A percentile compares a stretch with the other conserved stretches of the same genome.
Evolutionary conservation across 2,888 invertebrate species (phyloP).

Genomic region (Tetranychus piercei): DNA sequence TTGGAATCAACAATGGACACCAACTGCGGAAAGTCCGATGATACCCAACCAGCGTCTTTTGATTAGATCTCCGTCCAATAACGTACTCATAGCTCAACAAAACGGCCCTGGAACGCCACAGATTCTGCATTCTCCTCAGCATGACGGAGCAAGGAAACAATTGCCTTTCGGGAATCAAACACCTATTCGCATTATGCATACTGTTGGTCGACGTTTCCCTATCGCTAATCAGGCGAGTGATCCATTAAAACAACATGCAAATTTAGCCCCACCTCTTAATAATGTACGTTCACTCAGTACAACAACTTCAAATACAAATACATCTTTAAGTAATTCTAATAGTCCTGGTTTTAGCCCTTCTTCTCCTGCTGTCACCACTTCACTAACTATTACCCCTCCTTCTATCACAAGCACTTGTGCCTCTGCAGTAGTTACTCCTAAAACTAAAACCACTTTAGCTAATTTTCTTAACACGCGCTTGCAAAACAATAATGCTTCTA

Average conservation of each 20-base stretch:
- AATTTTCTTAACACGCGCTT: constrained; percentile 74
- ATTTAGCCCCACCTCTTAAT: background rate
- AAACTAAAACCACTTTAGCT: constrained; percentile 83
- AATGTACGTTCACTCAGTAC: constrained; percentile 8
- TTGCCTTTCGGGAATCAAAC: background rate
- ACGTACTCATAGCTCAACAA: background rate
- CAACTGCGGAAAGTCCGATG: background rate
- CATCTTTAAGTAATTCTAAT: background rate
- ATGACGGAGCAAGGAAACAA: background rate
- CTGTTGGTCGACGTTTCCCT: background rate
- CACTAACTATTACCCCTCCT: constrained; percentile 1
- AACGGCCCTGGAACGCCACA: background rate
- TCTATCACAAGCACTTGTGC: constrained; percentile 15
- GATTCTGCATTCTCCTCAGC: background rate
- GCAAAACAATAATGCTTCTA: constrained; percentile 33
- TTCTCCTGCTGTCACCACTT: background rate
- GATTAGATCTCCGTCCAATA: background rate
- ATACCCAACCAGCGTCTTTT: background rate
- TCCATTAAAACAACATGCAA: background rate
- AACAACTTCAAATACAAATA: background rate
- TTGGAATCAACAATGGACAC: constrained; percentile 6
- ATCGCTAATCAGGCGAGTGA: background rate
- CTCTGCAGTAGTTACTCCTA: constrained; percentile 47
- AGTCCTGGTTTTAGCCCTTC: background rate
- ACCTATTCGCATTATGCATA: background rate